Evolutionary conservation across 2,113 vertebrate genomes (phyloP).

Genomic region (Lepidothrix coronata): DNA sequence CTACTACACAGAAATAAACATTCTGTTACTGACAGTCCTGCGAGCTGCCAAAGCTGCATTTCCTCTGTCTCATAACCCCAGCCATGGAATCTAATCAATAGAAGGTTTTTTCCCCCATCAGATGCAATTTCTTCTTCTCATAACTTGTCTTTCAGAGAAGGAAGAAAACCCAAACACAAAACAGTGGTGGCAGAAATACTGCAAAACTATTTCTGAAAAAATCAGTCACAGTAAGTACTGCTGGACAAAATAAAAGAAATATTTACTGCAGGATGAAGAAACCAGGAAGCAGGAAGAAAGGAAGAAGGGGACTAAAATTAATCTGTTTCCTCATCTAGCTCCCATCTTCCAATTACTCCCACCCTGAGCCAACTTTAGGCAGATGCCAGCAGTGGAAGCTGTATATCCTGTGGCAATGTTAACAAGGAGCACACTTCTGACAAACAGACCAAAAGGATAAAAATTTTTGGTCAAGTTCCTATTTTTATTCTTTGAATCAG

Average conservation of each 20-base stretch:
- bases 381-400: conserved; percentile 30
- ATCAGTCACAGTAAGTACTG: not conserved
- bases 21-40: not conserved
- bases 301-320: not conserved
- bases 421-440: not conserved
- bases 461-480: not conserved
- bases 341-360: not conserved
- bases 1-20: not conserved
- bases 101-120: not conserved
- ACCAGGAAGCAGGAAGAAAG: not conserved
- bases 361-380: not conserved
- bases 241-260: not conserved
- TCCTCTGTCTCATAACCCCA: not conserved
- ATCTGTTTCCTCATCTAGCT: not conserved
- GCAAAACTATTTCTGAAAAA: not conserved
- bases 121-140: not conserved
- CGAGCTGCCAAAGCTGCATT: not conserved
- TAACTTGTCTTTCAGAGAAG: not conserved
- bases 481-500: not conserved
- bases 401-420: not conserved
- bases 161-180: not conserved
- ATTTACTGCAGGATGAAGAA: not conserved
- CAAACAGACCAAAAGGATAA: not conserved
- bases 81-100: not conserved
- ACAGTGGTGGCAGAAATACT: not conserved